Percentiles rank a stretch among this genome's conserved stretches.
phyloP scores from a whole-genome alignment of 2,888 invertebrate genomes.

The Ectemnius continuus region DNA sequence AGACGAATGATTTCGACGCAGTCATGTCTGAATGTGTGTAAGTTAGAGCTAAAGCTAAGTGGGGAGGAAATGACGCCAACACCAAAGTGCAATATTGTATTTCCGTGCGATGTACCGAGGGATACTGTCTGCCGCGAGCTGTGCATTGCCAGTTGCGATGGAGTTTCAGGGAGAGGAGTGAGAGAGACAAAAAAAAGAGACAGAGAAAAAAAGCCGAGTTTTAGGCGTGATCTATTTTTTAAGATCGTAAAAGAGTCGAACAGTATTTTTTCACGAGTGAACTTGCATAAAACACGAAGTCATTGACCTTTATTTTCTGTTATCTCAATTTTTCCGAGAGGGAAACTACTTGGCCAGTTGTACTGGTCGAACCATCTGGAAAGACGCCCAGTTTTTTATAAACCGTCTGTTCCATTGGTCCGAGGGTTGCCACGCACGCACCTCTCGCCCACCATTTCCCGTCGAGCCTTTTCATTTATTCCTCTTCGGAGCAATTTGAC shows the following conservation, averaged over 20 bases:
- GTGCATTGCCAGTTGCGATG: no score
- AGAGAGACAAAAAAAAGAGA: neutral
- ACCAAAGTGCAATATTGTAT: conserved; percentile 74
- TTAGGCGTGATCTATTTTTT: neutral
- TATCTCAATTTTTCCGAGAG: conserved; percentile 5
- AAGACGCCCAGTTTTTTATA: conserved; percentile 7
- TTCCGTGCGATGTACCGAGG: conserved; percentile 11
- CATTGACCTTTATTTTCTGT: no score
- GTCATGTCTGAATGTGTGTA: no score
- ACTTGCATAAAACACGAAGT: no score
- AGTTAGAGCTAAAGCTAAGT: conserved; percentile 16
- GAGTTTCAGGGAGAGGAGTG: neutral
- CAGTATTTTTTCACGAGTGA: conserved; percentile 34
- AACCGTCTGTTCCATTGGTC: no score
- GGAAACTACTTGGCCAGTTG: conserved; percentile 13
- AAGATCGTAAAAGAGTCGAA: conserved; percentile 22
- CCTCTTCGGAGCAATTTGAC: neutral
- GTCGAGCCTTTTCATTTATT: conserved; percentile 8
- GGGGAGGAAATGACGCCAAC: conserved; percentile 47
- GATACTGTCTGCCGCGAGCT: no score
- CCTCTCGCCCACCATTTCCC: neutral
- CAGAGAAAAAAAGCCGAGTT: neutral
- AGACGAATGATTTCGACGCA: no score
- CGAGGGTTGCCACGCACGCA: no score
- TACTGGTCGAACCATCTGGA: conserved; percentile 17